phyloP scores from a whole-genome alignment of 2,888 invertebrate genomes.

The Maniola hyperantus region DNA sequence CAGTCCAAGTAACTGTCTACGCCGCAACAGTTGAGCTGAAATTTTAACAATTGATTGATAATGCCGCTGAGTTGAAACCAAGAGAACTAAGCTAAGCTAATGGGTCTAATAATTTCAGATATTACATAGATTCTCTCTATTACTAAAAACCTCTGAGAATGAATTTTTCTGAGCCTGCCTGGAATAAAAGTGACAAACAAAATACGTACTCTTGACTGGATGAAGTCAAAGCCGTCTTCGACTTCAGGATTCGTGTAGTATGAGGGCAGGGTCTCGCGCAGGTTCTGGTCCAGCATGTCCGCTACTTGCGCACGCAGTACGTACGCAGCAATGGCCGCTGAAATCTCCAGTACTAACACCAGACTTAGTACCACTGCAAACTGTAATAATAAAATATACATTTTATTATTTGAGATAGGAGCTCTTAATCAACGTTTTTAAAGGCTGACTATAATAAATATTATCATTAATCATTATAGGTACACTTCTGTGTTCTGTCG shows the following conservation, averaged over 20 bases:
- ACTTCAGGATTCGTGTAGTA: constrained; percentile 84
- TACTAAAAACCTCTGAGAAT: too few relatives aligned
- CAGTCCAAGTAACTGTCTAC: constrained; percentile 85
- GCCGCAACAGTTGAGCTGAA: constrained; percentile 87
- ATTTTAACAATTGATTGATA: constrained; percentile 29
- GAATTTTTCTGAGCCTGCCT: too few relatives aligned
- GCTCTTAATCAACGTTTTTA: too few relatives aligned
- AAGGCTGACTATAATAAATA: too few relatives aligned
- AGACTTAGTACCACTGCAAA: constrained; percentile 89
- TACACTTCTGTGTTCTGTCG: too few relatives aligned
- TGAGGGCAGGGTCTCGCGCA: constrained; percentile 84
- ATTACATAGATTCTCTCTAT: too few relatives aligned
- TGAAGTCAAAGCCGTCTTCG: constrained; percentile 87
- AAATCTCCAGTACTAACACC: constrained; percentile 91
- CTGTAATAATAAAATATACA: constrained; percentile 64
- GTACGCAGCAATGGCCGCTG: constrained; percentile 92
- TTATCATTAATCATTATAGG: too few relatives aligned
- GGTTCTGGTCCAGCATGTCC: constrained; percentile 78
- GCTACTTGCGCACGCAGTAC: constrained; percentile 84
- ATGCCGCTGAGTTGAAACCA: too few relatives aligned
- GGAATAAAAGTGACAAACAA: not conserved
- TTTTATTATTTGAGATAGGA: not conserved
- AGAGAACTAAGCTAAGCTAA: too few relatives aligned
- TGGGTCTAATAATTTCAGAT: too few relatives aligned
- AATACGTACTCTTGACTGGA: constrained; percentile 87